Evolutionary conservation across 2,113 vertebrate species (phyloP).

Genomic region (Syrrhaptes paradoxus): DNA sequence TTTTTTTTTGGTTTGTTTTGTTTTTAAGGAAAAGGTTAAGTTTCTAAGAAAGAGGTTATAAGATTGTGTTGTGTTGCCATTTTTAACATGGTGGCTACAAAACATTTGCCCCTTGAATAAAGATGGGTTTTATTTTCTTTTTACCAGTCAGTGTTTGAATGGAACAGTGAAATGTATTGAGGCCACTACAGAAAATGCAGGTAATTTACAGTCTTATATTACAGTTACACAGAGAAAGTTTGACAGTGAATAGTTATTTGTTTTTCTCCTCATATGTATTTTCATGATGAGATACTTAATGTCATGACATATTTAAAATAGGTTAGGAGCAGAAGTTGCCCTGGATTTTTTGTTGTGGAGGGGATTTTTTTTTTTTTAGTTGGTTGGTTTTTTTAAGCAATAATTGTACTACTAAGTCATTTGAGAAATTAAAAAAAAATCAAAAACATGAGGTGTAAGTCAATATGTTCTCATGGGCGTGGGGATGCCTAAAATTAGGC

Average conservation of each 20-base stretch:
- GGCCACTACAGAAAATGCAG: conserved; percentile 68
- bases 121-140: conserved; percentile 36
- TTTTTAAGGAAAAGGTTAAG: neutral
- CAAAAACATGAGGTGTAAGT: neutral
- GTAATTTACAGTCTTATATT: conserved; percentile 49
- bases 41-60: neutral
- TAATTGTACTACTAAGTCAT: neutral
- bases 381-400: neutral
- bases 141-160: conserved; percentile 78
- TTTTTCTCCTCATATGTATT: neutral
- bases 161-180: conserved; percentile 81
- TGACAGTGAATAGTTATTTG: neutral
- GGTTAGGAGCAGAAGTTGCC: neutral
- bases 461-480: neutral
- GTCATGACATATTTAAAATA: neutral
- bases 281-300: neutral
- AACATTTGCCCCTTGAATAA: neutral
- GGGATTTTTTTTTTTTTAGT: neutral
- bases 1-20: neutral
- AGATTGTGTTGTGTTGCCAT: neutral
- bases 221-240: neutral
- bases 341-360: neutral
- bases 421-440: neutral
- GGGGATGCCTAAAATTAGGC: neutral
- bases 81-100: neutral